Conservation (phyloP, 2,797 vertebrate species). For the Halcyon badia region DNA sequence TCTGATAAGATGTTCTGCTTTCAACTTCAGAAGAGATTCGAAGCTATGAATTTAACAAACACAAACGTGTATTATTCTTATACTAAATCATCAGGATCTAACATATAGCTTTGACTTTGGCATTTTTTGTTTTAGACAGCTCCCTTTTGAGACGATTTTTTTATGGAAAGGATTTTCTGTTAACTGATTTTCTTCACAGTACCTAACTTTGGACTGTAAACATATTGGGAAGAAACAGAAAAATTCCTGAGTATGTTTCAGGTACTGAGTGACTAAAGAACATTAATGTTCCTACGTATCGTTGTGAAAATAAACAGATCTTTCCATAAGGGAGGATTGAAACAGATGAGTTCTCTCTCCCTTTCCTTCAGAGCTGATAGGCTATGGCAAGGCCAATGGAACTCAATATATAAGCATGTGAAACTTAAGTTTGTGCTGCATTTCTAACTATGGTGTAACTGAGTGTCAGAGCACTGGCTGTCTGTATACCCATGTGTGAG, state of each 20-base stretch:
- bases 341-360: neutral
- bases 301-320: neutral
- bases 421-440: neutral
- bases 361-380: neutral
- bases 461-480: neutral
- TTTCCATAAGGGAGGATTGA: neutral
- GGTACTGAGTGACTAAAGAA: neutral
- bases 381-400: neutral
- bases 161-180: neutral
- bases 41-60: neutral
- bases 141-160: neutral
- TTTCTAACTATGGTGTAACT: neutral
- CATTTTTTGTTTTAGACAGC: neutral
- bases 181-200: neutral
- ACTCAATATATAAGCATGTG: neutral
- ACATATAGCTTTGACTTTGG: neutral
- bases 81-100: neutral
- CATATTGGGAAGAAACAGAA: neutral
- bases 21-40: neutral
- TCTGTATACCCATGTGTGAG: neutral
- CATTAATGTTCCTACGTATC: neutral
- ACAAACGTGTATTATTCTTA: neutral
- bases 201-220: neutral
- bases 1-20: neutral
- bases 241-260: rapidly evolving